These are phyloP conservation scores for Drosophila pallidifrons DNA, from an alignment of 1,140 invertebrate species.

Conservation along the genomic window DNA sequence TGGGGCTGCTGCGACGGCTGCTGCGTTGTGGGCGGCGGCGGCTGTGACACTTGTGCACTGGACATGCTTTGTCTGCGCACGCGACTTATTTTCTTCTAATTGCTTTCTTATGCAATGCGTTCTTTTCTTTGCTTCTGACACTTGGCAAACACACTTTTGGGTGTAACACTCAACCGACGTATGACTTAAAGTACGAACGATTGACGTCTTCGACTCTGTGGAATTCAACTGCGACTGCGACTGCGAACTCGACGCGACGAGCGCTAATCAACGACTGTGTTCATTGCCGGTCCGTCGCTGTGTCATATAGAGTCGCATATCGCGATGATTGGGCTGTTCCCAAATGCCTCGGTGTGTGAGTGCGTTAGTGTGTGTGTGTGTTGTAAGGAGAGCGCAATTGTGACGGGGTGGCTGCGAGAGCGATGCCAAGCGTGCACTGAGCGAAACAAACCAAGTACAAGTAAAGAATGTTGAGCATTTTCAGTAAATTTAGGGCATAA, in stretches of 20 bases:
- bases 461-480: background rate
- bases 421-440: background rate
- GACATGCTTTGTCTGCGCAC: conserved; percentile 73
- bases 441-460: background rate
- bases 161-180: background rate
- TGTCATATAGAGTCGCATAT: conserved; percentile 63
- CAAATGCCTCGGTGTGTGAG: background rate
- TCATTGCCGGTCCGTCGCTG: conserved; percentile 36
- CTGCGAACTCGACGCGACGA: conserved; percentile 65
- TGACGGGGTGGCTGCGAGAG: conserved; percentile 17
- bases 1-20: conserved; percentile 49
- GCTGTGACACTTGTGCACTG: conserved; percentile 83
- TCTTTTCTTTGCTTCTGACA: conserved; percentile 6
- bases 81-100: conserved; percentile 20
- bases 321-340: conserved; percentile 42
- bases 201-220: background rate
- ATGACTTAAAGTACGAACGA: conserved; percentile 28
- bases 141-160: conserved; percentile 18
- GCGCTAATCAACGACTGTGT: conserved; percentile 74
- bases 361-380: background rate
- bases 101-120: background rate
- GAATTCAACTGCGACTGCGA: conserved; percentile 36
- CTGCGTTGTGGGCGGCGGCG: conserved; percentile 67
- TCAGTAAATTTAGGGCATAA: background rate
- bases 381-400: conserved; percentile 2